Conservation (phyloP, 2,113 vertebrate species). For the Echinops telfairi region DNA sequence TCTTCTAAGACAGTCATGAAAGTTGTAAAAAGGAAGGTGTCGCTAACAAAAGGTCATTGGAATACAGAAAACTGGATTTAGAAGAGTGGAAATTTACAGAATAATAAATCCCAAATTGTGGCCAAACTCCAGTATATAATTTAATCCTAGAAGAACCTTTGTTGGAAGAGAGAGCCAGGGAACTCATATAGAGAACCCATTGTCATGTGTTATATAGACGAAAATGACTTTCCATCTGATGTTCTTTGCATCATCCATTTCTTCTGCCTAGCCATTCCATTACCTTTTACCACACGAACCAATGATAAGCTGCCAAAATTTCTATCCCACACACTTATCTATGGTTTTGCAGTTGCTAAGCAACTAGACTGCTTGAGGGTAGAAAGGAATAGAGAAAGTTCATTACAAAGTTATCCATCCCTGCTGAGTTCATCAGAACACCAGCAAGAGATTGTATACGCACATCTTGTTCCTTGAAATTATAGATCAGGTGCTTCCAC, state of each 20-base stretch:
- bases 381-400: constrained; percentile 4
- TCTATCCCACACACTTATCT: background rate
- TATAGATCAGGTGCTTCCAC: background rate
- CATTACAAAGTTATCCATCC: background rate
- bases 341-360: constrained; percentile 58
- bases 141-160: background rate
- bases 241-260: background rate
- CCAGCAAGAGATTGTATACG: background rate
- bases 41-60: background rate
- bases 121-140: background rate
- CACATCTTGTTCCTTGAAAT: constrained; percentile 30
- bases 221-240: background rate
- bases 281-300: background rate
- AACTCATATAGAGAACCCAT: background rate
- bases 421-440: constrained; percentile 44
- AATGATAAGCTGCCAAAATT: constrained; percentile 22
- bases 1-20: background rate
- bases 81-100: constrained; percentile 8
- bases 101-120: constrained; percentile 36
- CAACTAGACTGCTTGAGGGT: constrained; percentile 56
- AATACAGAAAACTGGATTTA: background rate
- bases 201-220: background rate
- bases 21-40: background rate
- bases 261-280: background rate
- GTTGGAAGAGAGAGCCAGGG: background rate